These are phyloP conservation scores for Agrenia bidenticulata DNA, from an alignment of 2,888 invertebrate genomes.

Conservation along the genomic window DNA sequence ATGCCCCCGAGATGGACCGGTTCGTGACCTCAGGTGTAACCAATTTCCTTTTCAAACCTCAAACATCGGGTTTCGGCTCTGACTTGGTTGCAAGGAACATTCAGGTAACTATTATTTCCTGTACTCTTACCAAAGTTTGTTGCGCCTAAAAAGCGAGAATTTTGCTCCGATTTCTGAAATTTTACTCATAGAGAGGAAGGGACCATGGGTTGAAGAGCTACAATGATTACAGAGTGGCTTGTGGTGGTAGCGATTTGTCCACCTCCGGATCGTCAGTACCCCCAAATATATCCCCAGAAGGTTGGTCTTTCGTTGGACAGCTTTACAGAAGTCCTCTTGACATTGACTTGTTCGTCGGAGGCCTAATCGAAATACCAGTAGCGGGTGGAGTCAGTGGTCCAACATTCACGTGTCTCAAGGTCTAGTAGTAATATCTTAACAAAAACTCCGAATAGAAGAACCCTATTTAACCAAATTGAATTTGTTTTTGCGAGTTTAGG, in stretches of 20 bases:
- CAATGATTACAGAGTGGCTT: conserved; percentile 54
- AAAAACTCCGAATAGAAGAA: background rate
- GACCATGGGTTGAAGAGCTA: conserved; percentile 55
- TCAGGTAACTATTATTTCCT: background rate
- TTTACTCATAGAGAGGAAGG: conserved; percentile 40
- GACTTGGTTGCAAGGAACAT: background rate
- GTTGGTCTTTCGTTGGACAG: conserved; percentile 24
- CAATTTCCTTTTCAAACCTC: conserved; percentile 43
- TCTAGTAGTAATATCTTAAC: background rate
- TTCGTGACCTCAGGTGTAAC: conserved; percentile 54
- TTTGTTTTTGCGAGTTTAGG: conserved; percentile 23
- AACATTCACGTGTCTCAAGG: background rate
- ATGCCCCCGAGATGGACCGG: conserved; percentile 53
- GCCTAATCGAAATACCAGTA: background rate
- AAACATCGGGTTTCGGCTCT: background rate
- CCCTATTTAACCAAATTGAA: background rate
- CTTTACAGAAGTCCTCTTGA: conserved; percentile 16
- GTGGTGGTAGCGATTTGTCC: conserved; percentile 16
- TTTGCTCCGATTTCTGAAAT: background rate
- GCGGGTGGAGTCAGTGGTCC: background rate
- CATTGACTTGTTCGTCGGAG: background rate
- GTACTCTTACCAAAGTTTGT: background rate
- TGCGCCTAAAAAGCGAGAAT: background rate
- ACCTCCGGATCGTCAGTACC: background rate
- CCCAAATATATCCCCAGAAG: conserved; percentile 10